These are phyloP conservation scores for Phalangium opilio DNA, from an alignment of 2,888 invertebrate species.

Conservation along the genomic window DNA sequence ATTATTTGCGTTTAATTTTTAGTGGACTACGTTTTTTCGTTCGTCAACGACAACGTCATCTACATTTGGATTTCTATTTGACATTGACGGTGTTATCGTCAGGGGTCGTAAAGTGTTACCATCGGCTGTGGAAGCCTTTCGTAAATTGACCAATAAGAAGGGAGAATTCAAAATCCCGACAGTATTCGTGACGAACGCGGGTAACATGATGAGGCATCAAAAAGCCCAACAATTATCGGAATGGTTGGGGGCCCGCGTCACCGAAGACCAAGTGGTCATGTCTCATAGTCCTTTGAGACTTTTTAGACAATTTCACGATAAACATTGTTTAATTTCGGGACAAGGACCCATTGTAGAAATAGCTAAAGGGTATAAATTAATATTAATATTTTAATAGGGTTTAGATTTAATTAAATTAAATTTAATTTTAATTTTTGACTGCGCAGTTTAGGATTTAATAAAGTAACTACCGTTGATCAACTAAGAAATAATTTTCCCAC, in stretches of 20 bases:
- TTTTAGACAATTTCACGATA: slow-evolving; percentile 44
- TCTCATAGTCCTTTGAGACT: slow-evolving; percentile 46
- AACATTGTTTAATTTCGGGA: slow-evolving; percentile 44
- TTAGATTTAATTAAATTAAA: too few relatives aligned
- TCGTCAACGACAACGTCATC: too few relatives aligned
- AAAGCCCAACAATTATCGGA: slow-evolving; percentile 44
- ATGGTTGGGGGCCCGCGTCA: slow-evolving; percentile 40
- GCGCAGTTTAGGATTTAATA: slow-evolving; percentile 41
- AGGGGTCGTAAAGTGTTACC: slow-evolving; percentile 43
- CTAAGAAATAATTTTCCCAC: slow-evolving; percentile 41
- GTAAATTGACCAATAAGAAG: slow-evolving; percentile 36
- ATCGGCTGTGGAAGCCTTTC: slow-evolving; percentile 42
- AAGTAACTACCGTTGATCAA: slow-evolving; percentile 42
- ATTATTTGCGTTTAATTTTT: too few relatives aligned
- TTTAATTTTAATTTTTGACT: too few relatives aligned
- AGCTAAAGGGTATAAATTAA: slow-evolving; percentile 26
- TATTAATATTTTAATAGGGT: too few relatives aligned
- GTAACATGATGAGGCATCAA: slow-evolving; percentile 40
- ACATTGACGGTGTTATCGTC: slow-evolving; percentile 50
- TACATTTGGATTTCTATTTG: slow-evolving; percentile 46
- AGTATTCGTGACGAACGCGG: slow-evolving; percentile 49
- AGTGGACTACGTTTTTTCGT: too few relatives aligned
- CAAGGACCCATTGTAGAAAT: slow-evolving; percentile 42
- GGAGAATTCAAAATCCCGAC: slow-evolving; percentile 45
- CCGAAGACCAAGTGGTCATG: slow-evolving; percentile 46